A percentile compares a stretch with the other conserved stretches of the same genome.
Conservation (phyloP, 2,113 vertebrate genomes). For the Archilochus colubris region DNA sequence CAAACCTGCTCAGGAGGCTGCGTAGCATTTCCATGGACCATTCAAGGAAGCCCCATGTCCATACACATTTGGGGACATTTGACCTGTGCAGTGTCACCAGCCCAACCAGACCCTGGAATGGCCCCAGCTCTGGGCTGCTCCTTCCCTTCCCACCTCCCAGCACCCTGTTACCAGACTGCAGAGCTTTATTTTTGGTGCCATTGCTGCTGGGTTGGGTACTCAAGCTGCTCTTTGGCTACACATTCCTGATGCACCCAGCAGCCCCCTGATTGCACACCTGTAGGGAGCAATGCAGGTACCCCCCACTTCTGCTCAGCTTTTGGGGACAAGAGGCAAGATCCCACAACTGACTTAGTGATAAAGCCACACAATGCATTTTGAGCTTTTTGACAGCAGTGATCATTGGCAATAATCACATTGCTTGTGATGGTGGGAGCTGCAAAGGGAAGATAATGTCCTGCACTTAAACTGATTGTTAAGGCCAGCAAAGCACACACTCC, state of each 20-base stretch:
- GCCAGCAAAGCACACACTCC: background rate
- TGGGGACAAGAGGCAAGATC: background rate
- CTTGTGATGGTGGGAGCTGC: background rate
- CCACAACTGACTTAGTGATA: fast-evolving
- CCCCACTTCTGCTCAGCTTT: background rate
- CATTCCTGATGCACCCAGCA: background rate
- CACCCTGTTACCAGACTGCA: fast-evolving
- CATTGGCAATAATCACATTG: background rate
- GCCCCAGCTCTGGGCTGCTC: background rate
- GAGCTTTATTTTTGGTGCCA: too few relatives aligned
- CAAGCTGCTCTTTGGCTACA: fast-evolving
- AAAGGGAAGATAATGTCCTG: background rate
- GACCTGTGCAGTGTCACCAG: background rate
- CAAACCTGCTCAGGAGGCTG: fast-evolving
- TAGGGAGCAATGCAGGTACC: fast-evolving
- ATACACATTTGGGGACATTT: fast-evolving
- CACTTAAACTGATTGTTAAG: background rate
- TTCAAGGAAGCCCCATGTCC: fast-evolving
- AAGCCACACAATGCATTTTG: background rate
- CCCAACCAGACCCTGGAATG: background rate
- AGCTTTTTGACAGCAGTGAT: background rate
- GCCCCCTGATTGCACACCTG: fast-evolving
- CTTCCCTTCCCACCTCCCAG: background rate
- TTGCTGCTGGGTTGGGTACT: fast-evolving
- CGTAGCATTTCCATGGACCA: fast-evolving